Evolutionary conservation across 2,113 vertebrate genomes (phyloP), one percentile per base, ranked within the genome.

Genomic region (Plotosus lineatus): DNA sequence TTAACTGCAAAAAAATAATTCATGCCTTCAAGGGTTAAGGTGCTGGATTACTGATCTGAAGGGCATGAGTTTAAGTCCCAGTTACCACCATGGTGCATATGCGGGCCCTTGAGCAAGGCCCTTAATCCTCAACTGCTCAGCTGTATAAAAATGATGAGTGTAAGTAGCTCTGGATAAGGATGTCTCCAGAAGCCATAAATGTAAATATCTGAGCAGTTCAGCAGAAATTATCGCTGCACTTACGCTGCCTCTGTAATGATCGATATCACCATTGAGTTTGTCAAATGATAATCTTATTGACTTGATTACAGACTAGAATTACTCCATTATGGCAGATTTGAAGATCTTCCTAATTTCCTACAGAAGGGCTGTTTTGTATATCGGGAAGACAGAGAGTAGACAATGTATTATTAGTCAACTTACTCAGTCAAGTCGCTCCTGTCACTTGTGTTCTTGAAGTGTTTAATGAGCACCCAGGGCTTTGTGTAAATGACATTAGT

Each of bases 401-500:
- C 55, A 51, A 26, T n/a, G 69, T 33, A 44, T 84, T 65, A 56
- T 26, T 46, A 36, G 17, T 19, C 17, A 9, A 21, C 60, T 14
- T 56, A 9, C 42, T 46, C 19, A 55, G 50, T 56, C 73, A 44
- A 31, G 36, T 56, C 38, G 6, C 65, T 83, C 33, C 48, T 31
- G 12, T 53, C 72, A 44, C 51, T 69, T 17, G 56, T 33, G 23
- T 31, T 58, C 40, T 79, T 33, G 3, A 46, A 51, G 48, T 50
- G 42, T 77, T 46, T 75, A 78, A 81, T 78, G 63, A 80, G 60
- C 69, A 61, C 78, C 56, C 26, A 65, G 75, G 78, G 75, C 69
- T 75, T 60, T 10, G 17, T 63, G 72, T 81, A 81, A 85, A 87
- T 82, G 78, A 81, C 53, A 40, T 82, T 72, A 66, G 46, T 73